These are phyloP conservation scores for Aptenodytes forsteri DNA, from an alignment of 2,113 vertebrate genomes.

Conservation along the genomic window DNA sequence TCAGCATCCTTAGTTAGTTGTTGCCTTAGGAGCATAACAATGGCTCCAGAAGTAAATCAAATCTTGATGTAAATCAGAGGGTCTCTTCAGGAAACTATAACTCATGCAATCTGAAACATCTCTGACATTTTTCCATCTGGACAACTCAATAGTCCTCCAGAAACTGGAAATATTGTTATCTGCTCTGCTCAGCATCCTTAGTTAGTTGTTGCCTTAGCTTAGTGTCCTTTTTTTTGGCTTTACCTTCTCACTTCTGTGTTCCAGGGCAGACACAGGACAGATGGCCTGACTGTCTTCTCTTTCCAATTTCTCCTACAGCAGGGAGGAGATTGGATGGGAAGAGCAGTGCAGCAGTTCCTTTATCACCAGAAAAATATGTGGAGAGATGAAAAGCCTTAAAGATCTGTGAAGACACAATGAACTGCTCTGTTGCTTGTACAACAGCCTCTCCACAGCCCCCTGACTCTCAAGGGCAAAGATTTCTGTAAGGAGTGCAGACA, in stretches of 20 bases:
- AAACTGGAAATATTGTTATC: background rate
- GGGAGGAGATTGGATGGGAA: background rate
- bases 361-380: conserved; percentile 28
- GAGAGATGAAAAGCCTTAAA: conserved; percentile 12
- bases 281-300: background rate
- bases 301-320: background rate
- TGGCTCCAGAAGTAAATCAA: background rate
- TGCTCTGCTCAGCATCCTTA: background rate
- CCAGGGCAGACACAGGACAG: background rate
- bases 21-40: background rate
- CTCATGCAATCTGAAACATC: background rate
- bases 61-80: background rate
- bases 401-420: conserved; percentile 15
- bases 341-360: background rate
- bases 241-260: background rate
- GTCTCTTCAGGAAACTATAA: background rate
- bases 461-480: conserved; percentile 20
- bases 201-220: background rate
- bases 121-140: background rate
- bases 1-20: background rate
- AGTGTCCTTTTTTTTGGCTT: background rate
- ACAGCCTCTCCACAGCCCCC: background rate
- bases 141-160: background rate
- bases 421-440: conserved; percentile 5
- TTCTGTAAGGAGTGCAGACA: background rate